Conservation (phyloP, 2,113 vertebrate genomes). For the Vombatus ursinus region DNA sequence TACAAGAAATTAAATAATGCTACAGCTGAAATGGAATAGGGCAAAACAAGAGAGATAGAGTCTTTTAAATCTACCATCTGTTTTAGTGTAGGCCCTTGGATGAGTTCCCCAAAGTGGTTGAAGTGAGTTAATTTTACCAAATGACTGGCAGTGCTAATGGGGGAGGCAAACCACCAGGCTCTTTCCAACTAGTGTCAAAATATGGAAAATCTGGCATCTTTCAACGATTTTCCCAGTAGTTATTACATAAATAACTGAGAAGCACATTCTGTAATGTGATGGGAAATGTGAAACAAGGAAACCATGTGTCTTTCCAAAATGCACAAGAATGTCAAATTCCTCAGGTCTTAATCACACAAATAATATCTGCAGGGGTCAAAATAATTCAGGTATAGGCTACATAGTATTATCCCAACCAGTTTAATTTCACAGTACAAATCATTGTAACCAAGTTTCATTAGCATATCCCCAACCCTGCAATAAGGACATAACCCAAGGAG, state of each 20-base stretch:
- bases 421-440: not conserved
- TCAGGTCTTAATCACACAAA: not conserved
- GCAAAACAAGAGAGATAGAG: not conserved
- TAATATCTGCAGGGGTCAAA: not conserved
- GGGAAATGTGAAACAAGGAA: not conserved
- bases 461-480: not conserved
- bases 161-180: not conserved
- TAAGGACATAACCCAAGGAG: not conserved
- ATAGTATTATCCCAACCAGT: not conserved
- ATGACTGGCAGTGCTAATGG: not conserved
- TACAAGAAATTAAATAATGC: not conserved
- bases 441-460: not conserved
- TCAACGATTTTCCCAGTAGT: not conserved
- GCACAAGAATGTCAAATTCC: not conserved
- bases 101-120: not conserved
- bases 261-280: not conserved
- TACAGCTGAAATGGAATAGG: rapidly evolving
- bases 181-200: not conserved
- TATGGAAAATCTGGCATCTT: not conserved
- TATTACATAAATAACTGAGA: not conserved
- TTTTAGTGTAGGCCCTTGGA: not conserved
- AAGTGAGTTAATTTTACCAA: not conserved
- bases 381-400: not conserved
- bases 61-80: not conserved
- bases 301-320: not conserved